phyloP scores from a whole-genome alignment of 2,797 vertebrate genomes.

The Artibeus jamaicensis region DNA sequence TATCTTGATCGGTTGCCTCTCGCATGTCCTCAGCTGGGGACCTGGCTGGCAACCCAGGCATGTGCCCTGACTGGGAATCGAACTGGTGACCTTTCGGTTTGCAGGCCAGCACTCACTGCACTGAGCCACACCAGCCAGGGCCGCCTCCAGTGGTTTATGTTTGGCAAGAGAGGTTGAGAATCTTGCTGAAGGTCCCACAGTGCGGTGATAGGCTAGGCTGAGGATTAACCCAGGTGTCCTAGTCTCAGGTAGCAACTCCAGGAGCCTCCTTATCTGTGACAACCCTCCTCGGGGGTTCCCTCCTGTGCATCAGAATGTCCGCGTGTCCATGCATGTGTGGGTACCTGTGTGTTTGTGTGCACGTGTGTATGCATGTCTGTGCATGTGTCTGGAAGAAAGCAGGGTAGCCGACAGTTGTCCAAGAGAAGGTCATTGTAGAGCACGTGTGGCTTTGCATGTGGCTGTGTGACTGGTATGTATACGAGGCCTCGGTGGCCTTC shows the following conservation, averaged over 20 bases:
- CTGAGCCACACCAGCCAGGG: no score
- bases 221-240: neutral
- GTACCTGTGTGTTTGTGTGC: neutral
- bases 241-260: neutral
- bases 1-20: no score
- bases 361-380: neutral
- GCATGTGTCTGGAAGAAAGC: conserved; percentile 21
- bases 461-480: neutral
- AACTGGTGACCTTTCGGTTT: no score
- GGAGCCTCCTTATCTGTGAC: neutral
- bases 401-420: neutral
- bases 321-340: neutral
- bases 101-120: no score
- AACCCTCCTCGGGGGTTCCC: neutral
- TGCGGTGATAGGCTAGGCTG: neutral
- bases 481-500: neutral
- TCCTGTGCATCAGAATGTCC: neutral
- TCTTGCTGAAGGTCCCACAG: neutral
- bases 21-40: no score
- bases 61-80: no score
- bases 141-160: neutral
- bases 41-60: no score
- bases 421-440: neutral
- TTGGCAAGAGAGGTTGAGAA: conserved; percentile 8
- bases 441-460: neutral